Percentiles rank a stretch among this genome's conserved stretches.
These are phyloP conservation scores for Amphiduros pacificus DNA, from an alignment of 2,888 invertebrate species.

Conservation along the genomic window DNA sequence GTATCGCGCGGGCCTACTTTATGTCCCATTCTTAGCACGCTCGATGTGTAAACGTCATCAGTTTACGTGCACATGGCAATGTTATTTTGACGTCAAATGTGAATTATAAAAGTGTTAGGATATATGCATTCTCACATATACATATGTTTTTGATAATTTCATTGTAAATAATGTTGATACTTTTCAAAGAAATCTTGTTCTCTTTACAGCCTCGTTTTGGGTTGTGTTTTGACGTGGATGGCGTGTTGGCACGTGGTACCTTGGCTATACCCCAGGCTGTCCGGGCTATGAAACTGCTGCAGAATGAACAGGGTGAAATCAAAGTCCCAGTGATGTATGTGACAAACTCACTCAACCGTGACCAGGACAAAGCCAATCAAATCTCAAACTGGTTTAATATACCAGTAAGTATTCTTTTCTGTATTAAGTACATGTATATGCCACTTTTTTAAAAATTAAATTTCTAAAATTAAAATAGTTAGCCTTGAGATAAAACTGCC, in stretches of 20 bases:
- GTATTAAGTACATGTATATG: not conserved
- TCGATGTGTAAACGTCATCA: no score
- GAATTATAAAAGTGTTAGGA: no score
- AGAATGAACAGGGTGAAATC: conserved; percentile 46
- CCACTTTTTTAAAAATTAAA: not conserved
- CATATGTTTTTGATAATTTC: no score
- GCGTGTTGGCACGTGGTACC: conserved; percentile 55
- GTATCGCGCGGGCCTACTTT: no score
- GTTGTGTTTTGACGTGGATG: conserved; percentile 59
- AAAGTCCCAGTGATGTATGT: conserved; percentile 56
- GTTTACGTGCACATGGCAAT: no score
- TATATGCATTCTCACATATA: no score
- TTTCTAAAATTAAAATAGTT: not conserved
- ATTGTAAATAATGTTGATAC: no score
- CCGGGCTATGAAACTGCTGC: conserved; percentile 45
- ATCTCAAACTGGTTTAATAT: conserved; percentile 52
- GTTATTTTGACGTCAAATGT: no score
- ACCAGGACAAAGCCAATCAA: conserved; percentile 51
- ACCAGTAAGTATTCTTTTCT: conserved; percentile 35
- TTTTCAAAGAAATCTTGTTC: no score
- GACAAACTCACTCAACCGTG: conserved; percentile 55
- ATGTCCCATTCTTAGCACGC: no score
- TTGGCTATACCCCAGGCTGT: conserved; percentile 49
- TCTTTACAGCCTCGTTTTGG: conserved; percentile 53
- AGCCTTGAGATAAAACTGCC: no score